A percentile compares a stretch with the other conserved stretches of the same genome.
phyloP scores from a whole-genome alignment of 1,140 invertebrate genomes.

The Holotrichia oblita region DNA sequence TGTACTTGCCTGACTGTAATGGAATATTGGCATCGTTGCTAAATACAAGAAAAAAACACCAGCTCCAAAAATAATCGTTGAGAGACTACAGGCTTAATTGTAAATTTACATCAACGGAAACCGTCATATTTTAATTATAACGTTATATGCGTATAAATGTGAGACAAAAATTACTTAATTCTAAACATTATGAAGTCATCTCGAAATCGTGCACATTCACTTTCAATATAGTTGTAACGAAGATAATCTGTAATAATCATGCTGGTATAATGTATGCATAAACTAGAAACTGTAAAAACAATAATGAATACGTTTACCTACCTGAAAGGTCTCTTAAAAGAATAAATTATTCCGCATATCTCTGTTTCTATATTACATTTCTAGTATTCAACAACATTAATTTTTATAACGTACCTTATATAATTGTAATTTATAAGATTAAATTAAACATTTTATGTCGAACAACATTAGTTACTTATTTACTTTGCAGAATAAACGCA shows the following conservation, averaged over 20 bases:
- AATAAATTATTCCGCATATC: not conserved
- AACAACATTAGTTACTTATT: not conserved
- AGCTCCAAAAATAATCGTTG: no score
- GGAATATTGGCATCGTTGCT: no score
- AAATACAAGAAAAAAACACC: no score
- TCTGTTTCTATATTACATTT: not conserved
- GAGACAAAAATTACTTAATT: no score
- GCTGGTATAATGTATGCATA: not conserved
- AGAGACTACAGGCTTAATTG: no score
- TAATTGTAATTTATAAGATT: not conserved
- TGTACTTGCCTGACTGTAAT: no score
- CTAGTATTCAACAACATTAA: no score
- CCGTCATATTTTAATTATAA: no score
- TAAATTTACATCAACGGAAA: no score
- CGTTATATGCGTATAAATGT: no score
- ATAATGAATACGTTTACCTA: not conserved
- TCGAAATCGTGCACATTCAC: not conserved
- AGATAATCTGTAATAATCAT: not conserved
- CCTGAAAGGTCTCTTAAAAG: not conserved
- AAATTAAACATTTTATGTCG: not conserved
- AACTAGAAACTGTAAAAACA: constrained; percentile 6
- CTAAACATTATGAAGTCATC: no score
- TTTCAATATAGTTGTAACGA: not conserved
- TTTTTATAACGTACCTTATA: not conserved
- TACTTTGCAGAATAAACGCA: not conserved